Evolutionary conservation across 2,888 invertebrate genomes (phyloP).

Genomic region (Limnephilus auricula): DNA sequence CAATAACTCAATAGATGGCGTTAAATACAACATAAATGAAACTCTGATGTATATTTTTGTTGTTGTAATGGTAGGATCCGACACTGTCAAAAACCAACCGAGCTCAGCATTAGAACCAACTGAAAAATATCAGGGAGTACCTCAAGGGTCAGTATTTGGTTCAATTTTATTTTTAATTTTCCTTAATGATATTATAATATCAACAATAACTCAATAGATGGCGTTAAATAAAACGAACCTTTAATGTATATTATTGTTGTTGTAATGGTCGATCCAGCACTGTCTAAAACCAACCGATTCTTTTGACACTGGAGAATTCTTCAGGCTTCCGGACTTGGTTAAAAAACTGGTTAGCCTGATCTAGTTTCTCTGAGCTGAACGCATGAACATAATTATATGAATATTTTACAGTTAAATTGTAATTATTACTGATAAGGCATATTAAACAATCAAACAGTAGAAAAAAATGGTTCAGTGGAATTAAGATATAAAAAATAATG

Average conservation of each 20-base stretch:
- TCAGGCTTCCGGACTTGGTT: slow-evolving; percentile 52
- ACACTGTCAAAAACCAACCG: background rate
- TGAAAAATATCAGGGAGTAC: too few relatives aligned
- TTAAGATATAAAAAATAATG: background rate
- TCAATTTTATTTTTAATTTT: too few relatives aligned
- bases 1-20: too few relatives aligned
- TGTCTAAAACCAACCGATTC: slow-evolving; percentile 3
- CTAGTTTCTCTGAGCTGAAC: slow-evolving; percentile 26
- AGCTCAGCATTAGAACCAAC: background rate
- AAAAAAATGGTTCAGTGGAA: background rate
- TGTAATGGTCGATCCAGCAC: background rate
- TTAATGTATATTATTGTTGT: background rate
- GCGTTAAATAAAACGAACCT: too few relatives aligned
- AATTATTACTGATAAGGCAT: background rate
- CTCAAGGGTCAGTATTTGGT: too few relatives aligned
- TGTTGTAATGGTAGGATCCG: background rate
- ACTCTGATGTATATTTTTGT: background rate
- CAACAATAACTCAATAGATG: too few relatives aligned
- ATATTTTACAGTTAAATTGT: slow-evolving; percentile 2
- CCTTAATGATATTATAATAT: too few relatives aligned
- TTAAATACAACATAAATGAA: too few relatives aligned
- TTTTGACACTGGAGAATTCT: background rate
- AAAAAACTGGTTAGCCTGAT: slow-evolving; percentile 39
- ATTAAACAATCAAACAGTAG: background rate
- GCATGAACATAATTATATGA: background rate